Evolutionary conservation across 2,113 vertebrate species (phyloP).

Genomic region (Corythaixoides concolor): DNA sequence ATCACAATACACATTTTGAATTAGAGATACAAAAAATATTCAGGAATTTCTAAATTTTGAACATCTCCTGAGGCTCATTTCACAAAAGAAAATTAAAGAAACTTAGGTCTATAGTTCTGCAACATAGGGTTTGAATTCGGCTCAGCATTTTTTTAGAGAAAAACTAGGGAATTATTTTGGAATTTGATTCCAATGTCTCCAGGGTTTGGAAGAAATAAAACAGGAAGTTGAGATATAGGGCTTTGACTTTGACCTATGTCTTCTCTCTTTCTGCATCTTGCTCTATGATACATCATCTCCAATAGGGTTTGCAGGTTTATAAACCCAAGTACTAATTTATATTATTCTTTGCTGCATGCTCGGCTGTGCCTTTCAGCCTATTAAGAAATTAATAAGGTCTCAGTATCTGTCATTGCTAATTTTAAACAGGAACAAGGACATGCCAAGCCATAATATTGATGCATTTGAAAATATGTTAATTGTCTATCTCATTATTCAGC

Average conservation of each 20-base stretch:
- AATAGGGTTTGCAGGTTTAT: background rate
- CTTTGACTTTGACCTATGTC: background rate
- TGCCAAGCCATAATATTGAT: slow-evolving; percentile 44
- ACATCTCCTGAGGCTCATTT: background rate
- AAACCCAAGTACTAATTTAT: slow-evolving; percentile 19
- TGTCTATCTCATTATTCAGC: slow-evolving; percentile 54
- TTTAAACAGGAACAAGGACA: slow-evolving; percentile 63
- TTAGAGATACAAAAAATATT: background rate
- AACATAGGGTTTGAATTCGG: background rate
- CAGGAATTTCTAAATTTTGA: background rate
- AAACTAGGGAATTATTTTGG: background rate
- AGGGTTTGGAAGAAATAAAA: background rate
- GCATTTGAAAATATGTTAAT: slow-evolving; percentile 71
- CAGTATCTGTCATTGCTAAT: slow-evolving; percentile 64
- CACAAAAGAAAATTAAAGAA: background rate
- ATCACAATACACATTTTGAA: background rate
- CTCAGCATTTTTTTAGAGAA: background rate
- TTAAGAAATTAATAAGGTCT: slow-evolving; percentile 69
- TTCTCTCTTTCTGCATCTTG: background rate
- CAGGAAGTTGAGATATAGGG: background rate
- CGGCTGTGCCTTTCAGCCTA: slow-evolving; percentile 26
- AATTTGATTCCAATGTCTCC: background rate
- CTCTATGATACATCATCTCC: background rate
- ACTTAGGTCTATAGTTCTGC: background rate
- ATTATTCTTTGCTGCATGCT: slow-evolving; percentile 37